Evolutionary conservation across 2,797 vertebrate species (phyloP).

Genomic region (Manis pentadactyla): DNA sequence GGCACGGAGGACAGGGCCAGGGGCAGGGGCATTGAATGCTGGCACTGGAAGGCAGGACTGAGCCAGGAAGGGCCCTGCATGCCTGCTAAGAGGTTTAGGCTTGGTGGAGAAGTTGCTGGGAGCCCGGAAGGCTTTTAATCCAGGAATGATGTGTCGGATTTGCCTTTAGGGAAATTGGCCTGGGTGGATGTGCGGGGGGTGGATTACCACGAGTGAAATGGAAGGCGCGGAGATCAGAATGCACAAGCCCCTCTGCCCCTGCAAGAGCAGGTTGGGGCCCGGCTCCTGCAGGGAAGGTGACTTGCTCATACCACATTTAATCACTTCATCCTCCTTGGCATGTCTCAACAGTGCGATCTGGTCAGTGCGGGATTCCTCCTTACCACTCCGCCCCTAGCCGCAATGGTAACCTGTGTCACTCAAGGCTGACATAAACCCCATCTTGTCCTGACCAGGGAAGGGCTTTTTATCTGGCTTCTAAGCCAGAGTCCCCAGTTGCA

Average conservation of each 20-base stretch:
- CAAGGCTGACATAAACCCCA: background rate
- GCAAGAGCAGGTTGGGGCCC: background rate
- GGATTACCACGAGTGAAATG: background rate
- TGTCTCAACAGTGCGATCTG: background rate
- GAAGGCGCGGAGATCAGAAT: background rate
- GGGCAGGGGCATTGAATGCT: background rate
- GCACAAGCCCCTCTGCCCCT: background rate
- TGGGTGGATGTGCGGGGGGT: background rate
- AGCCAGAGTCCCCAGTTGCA: accelerated
- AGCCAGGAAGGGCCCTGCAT: background rate
- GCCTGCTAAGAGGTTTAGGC: background rate
- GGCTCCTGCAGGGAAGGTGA: background rate
- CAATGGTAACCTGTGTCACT: background rate
- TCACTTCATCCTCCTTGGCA: background rate
- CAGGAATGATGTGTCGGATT: accelerated
- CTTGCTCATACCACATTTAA: background rate
- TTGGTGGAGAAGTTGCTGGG: background rate
- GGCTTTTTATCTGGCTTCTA: background rate
- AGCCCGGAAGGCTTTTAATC: background rate
- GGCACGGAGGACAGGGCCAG: background rate
- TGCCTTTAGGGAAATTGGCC: background rate
- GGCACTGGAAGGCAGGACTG: background rate
- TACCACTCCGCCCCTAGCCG: background rate
- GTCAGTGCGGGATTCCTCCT: background rate
- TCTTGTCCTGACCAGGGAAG: accelerated